phyloP scores from a whole-genome alignment of 2,888 invertebrate species.

The Thelaira solivaga region DNA sequence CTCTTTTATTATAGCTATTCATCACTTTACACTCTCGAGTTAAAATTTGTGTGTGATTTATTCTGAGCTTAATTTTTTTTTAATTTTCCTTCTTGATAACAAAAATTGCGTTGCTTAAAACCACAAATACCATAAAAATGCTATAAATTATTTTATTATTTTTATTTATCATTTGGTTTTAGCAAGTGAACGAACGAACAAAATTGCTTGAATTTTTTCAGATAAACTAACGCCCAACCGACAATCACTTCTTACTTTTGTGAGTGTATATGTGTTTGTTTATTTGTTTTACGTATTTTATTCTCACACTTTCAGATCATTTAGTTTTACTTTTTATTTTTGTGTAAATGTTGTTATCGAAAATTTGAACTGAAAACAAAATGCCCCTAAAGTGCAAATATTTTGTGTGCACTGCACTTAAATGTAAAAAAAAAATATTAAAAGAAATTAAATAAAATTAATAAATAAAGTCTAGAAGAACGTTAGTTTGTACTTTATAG shows the following conservation, averaged over 20 bases:
- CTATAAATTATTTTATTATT: constrained; percentile 25
- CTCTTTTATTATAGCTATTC: neutral
- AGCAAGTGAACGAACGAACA: constrained; percentile 11
- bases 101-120: constrained; percentile 53
- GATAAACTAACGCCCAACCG: constrained; percentile 38
- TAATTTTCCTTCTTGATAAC: constrained; percentile 29
- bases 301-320: constrained; percentile 41
- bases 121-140: constrained; percentile 47
- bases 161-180: constrained; percentile 39
- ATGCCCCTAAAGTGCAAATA: constrained; percentile 55
- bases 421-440: neutral
- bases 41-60: neutral
- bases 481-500: neutral
- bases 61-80: neutral
- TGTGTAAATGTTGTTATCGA: constrained; percentile 54
- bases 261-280: constrained; percentile 37
- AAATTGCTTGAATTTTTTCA: constrained; percentile 34
- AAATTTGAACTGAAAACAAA: constrained; percentile 43
- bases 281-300: neutral
- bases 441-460: neutral
- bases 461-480: constrained; percentile 3
- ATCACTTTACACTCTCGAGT: neutral
- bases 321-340: constrained; percentile 54
- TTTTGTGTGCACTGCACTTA: constrained; percentile 42
- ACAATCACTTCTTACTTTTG: constrained; percentile 20